Evolutionary conservation across 2,888 invertebrate species (phyloP), one percentile per base, ranked within the genome.

Genomic region (Lithosia quadra): DNA sequence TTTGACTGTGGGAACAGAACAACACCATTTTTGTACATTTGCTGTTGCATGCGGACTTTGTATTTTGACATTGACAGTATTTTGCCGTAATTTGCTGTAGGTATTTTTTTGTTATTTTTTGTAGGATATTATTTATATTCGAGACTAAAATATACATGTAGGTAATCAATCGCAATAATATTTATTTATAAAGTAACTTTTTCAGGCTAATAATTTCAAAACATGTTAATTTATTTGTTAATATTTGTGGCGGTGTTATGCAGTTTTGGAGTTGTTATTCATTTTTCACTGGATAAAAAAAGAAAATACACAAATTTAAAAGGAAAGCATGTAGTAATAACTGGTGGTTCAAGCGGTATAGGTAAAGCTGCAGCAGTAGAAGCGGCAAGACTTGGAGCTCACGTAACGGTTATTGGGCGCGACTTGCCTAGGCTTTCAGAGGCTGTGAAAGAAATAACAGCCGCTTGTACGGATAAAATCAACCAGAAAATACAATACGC

Each of bases 321-420:
- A 58, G 94, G 93, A 9, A 96, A 94, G 83, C 97, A 97, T 92
- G 96, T 97, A 39, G 96, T 97, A 28, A 95, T 99, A 59, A 99
- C 99, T 36, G 99, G 99, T 58, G 99, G 99, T 15, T 99, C 99
- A 0, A 98, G 98, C 92, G 99, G 99, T 10, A 99, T 99, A 81
- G 99, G 99, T 0, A 97, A 98, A 90, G 96, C 97, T 69, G 90
- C 98, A 18, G 99, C 99, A 0, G 94, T 97, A 34, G 96, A 97
- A 84, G 98, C 97, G 13, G 97, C 97, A 0, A 95, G 95, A 83
- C 92, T 96, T 80, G 99, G 99, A 36, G 99, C 99, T 7, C 95
- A 98, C 92, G 98, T 99, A 1, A 98, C 99, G 0, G 96, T 99
- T 65, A 95, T 99, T 74, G 99, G 99, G 0, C 96, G 99, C 84